Evolutionary conservation across 2,888 invertebrate species (phyloP).

Genomic region (Ferrisia virgata): DNA sequence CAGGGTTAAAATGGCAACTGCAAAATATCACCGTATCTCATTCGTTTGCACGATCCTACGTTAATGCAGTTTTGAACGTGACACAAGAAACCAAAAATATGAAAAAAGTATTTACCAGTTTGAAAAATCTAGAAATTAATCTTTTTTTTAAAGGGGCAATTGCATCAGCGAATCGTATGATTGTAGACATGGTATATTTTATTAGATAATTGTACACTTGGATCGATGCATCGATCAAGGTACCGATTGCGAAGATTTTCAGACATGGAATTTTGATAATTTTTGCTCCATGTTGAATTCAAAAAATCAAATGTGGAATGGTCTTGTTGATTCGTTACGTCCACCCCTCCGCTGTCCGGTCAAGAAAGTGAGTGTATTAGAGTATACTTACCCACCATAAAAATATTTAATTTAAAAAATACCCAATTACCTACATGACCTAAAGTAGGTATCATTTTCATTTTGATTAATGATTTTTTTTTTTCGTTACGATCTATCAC

Average conservation of each 20-base stretch:
- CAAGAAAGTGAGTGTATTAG: neutral
- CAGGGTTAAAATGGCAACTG: neutral
- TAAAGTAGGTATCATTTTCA: too few relatives aligned
- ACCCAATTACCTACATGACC: too few relatives aligned
- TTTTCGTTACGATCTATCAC: too few relatives aligned
- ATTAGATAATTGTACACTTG: neutral
- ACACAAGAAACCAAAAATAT: neutral
- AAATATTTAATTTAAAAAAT: neutral
- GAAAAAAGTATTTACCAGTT: neutral
- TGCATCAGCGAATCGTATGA: too few relatives aligned
- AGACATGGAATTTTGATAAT: neutral
- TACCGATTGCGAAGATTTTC: slow-evolving; percentile 6
- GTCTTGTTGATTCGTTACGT: neutral
- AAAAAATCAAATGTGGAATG: neutral
- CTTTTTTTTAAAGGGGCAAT: too few relatives aligned
- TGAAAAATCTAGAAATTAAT: too few relatives aligned
- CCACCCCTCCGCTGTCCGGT: neutral
- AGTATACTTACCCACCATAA: too few relatives aligned
- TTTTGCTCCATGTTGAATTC: neutral
- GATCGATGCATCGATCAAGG: neutral
- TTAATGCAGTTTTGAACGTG: neutral
- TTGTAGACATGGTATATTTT: too few relatives aligned
- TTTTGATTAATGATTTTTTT: too few relatives aligned
- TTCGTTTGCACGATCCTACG: neutral
- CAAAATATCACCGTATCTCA: neutral